Evolutionary conservation across 2,113 vertebrate species (phyloP), one percentile per base, ranked within the genome.

Genomic region (Megaleporinus macrocephalus): DNA sequence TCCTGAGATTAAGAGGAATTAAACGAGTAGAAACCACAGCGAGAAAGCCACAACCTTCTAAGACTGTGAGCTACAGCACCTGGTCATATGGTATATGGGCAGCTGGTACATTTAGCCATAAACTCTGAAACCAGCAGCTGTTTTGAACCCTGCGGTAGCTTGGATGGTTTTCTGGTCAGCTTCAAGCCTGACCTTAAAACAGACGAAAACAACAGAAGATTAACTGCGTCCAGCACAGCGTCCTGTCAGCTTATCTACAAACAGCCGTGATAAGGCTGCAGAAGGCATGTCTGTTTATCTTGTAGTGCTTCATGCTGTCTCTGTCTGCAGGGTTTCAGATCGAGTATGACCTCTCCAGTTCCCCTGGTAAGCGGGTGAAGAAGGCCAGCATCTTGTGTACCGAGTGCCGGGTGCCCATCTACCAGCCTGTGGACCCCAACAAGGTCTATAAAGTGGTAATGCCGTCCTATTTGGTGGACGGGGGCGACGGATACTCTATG

Each of bases 401-500:
- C 0, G 59, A 87, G 1, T 99, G 97, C 53, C 89, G 96, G 0
- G 94, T 97, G 4, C 97, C 97, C 1, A 68, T 12, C 24, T 99
- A 97, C 0, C 76, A 94, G 49, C 91, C 95, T 0, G 90, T 99
- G 1, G 47, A 89, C 81, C 89, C 90, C 49, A 83, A 94, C 22
- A 51, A 81, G 59, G 75, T 88, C 0, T 99, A 99, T 72, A 96
- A 91, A 0, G 90, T 98, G 78, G 90, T 93, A 72, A 87, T 97
- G 82, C 94, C 96, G 0, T 95, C 89, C 78, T 99, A 94, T 65
- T 74, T 98, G 51, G 91, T 91, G 65, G 89, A 1, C 0, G 97
- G 97, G 0, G 97, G 97, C 51, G 97, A 99, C 41, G 94, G 94
- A 0, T 99, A 92, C 86, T 30, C 65, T 0, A 95, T 98, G 95